These are phyloP conservation scores for Varanus salvator DNA, from an alignment of 2,113 vertebrate genomes.

Conservation along the genomic window DNA sequence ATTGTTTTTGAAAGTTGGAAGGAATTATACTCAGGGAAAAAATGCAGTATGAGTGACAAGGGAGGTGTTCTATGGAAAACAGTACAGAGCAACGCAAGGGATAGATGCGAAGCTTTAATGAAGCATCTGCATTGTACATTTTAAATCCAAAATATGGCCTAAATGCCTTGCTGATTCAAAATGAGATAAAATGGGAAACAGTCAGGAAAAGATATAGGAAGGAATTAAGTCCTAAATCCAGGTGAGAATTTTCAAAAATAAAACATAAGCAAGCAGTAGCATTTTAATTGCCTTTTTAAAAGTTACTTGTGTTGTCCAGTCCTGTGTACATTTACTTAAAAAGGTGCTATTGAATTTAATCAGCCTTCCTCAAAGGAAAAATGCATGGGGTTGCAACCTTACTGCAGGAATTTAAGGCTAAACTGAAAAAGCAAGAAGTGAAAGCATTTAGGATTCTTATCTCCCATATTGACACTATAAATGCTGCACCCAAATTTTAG, in stretches of 20 bases:
- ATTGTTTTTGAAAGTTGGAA: slow-evolving; percentile 14
- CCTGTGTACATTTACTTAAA: not conserved
- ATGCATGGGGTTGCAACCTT: not conserved
- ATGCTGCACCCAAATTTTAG: not conserved
- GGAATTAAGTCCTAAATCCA: not conserved
- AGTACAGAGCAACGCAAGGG: not conserved
- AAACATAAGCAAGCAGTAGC: not conserved
- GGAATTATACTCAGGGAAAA: not conserved
- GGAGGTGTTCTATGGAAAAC: not conserved
- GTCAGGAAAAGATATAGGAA: not conserved
- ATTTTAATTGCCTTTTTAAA: not conserved
- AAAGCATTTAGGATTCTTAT: not conserved
- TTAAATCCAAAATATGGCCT: not conserved
- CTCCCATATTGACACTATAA: not conserved
- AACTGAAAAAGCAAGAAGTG: not conserved
- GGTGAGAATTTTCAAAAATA: not conserved
- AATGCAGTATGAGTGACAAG: not conserved
- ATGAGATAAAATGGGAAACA: not conserved
- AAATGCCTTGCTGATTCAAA: not conserved
- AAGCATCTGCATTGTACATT: not conserved
- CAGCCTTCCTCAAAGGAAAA: not conserved
- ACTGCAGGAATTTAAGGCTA: not conserved
- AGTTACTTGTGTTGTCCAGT: not conserved
- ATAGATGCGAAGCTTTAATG: not conserved
- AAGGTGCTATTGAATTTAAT: not conserved